Percentiles rank a stretch among this genome's conserved stretches.
These are phyloP conservation scores for Osmerus eperlanus DNA, from an alignment of 2,113 vertebrate genomes.

Conservation along the genomic window DNA sequence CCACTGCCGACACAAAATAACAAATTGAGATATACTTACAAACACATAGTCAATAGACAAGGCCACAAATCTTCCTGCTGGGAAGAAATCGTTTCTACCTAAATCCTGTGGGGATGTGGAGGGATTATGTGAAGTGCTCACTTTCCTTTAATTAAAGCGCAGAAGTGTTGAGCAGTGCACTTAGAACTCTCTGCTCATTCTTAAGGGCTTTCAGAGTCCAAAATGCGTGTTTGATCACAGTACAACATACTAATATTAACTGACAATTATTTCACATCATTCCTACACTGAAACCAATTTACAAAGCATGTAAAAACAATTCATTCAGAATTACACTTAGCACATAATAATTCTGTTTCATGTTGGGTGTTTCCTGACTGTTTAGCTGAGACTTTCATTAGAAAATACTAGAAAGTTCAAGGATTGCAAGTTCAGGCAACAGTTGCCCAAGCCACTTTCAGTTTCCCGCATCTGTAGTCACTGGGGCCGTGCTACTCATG, in stretches of 20 bases:
- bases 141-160: constrained; percentile 64
- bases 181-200: constrained; percentile 17
- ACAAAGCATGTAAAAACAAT: too few relatives aligned
- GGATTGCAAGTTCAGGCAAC: neutral
- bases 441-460: neutral
- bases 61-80: constrained; percentile 44
- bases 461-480: neutral
- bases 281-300: too few relatives aligned
- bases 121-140: constrained; percentile 61
- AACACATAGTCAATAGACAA: constrained; percentile 39
- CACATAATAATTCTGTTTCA: neutral
- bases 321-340: too few relatives aligned
- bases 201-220: neutral
- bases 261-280: too few relatives aligned
- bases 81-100: constrained; percentile 59
- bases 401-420: neutral
- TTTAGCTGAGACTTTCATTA: neutral
- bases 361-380: neutral
- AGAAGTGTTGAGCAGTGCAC: neutral
- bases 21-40: constrained; percentile 44
- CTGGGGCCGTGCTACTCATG: neutral
- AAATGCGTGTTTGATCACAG: neutral
- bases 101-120: constrained; percentile 57
- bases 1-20: constrained; percentile 9
- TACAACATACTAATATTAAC: too few relatives aligned